Evolutionary conservation across 2,113 vertebrate species (phyloP).

Genomic region (Xyrauchen texanus): DNA sequence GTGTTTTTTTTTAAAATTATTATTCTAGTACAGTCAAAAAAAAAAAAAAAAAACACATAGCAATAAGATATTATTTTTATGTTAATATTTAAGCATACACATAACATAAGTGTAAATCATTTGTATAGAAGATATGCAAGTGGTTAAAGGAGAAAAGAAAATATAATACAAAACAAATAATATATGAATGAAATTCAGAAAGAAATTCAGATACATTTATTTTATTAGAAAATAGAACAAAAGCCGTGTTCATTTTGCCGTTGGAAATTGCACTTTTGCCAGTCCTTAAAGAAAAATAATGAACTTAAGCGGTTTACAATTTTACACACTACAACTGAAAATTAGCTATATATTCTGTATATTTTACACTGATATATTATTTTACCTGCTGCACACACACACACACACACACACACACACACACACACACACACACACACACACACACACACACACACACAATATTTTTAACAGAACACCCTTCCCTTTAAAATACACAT

Average conservation of each 20-base stretch:
- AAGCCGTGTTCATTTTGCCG: no score
- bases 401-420: no score
- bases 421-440: no score
- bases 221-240: no score
- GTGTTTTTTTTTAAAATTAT: neutral
- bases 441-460: constrained; percentile 16
- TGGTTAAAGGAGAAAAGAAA: neutral
- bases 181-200: neutral
- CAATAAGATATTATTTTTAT: neutral
- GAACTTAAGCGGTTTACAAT: neutral
- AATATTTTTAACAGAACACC: neutral
- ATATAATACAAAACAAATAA: neutral
- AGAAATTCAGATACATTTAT: no score
- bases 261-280: neutral
- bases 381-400: constrained; percentile 3
- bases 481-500: neutral
- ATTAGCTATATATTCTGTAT: neutral
- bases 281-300: neutral
- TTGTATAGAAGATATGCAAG: neutral
- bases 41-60: no score
- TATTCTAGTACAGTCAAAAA: neutral
- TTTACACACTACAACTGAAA: constrained; percentile 6
- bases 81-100: neutral
- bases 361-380: neutral
- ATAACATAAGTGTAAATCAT: neutral